These are phyloP conservation scores for Hapalemur alaotrensis DNA, from an alignment of 2,797 vertebrate species.

Conservation along the genomic window DNA sequence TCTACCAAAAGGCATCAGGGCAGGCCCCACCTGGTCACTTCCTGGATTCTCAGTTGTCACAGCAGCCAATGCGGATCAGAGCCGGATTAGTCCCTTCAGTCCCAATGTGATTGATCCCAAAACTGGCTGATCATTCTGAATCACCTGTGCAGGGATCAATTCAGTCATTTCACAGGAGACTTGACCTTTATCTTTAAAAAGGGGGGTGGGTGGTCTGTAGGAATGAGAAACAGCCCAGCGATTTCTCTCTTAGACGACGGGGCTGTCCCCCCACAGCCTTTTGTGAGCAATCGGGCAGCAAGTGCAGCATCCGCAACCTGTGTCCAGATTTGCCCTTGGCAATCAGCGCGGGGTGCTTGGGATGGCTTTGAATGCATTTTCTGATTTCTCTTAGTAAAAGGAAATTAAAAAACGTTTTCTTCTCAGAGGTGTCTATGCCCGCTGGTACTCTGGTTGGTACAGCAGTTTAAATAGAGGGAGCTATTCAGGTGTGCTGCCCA, in stretches of 20 bases:
- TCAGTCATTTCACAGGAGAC: background rate
- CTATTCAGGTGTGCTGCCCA: background rate
- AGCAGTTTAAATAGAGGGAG: background rate
- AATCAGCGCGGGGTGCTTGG: background rate
- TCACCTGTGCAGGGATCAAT: background rate
- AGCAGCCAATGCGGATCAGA: background rate
- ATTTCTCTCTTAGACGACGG: background rate
- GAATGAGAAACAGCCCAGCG: background rate
- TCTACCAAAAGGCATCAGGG: background rate
- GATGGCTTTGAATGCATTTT: background rate
- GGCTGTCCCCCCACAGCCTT: background rate
- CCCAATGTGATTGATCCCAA: background rate
- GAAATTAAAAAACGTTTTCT: background rate
- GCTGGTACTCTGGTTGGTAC: background rate
- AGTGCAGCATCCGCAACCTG: background rate
- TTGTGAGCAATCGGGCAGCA: background rate
- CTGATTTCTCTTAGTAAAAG: background rate
- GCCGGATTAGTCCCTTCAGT: background rate
- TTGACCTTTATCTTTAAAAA: background rate
- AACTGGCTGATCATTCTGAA: background rate
- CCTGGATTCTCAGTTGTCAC: background rate
- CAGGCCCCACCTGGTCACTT: background rate
- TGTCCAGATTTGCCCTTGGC: background rate
- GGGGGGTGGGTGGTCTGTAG: fast-evolving
- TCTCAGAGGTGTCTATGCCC: background rate